phyloP scores from a whole-genome alignment of 2,888 invertebrate genomes.

The Lacanobia wlatinum region DNA sequence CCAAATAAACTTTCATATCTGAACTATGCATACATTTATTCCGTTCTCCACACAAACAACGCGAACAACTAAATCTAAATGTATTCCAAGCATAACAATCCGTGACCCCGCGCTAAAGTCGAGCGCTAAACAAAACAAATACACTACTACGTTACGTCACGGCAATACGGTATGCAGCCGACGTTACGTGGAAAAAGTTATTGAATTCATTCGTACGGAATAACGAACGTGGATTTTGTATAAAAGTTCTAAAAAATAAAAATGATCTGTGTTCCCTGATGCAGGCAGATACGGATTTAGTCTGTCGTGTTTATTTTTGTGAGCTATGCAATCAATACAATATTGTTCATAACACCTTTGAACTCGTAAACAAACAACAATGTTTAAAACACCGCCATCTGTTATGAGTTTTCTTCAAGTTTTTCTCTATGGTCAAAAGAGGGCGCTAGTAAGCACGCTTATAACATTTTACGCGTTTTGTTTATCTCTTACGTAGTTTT shows the following conservation, averaged over 20 bases:
- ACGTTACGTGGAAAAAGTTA: slow-evolving; percentile 40
- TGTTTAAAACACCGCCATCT: slow-evolving; percentile 38
- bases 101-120: slow-evolving; percentile 54
- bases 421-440: slow-evolving; percentile 9
- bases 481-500: slow-evolving; percentile 7
- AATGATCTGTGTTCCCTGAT: neutral
- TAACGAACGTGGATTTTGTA: slow-evolving; percentile 20
- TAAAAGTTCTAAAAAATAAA: neutral
- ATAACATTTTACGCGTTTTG: neutral
- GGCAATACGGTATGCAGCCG: slow-evolving; percentile 14
- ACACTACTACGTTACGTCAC: slow-evolving; percentile 44
- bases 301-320: neutral
- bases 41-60: slow-evolving; percentile 31
- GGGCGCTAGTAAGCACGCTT: slow-evolving; percentile 30
- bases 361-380: slow-evolving; percentile 40
- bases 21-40: slow-evolving; percentile 22
- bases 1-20: slow-evolving; percentile 19
- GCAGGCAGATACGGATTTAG: neutral
- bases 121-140: slow-evolving; percentile 55
- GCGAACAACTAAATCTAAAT: slow-evolving; percentile 45
- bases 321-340: slow-evolving; percentile 25
- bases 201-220: slow-evolving; percentile 35
- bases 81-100: slow-evolving; percentile 54
- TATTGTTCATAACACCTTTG: neutral
- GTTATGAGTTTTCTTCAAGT: slow-evolving; percentile 1